Base-by-base conservation (phyloP, 2,113 vertebrate species). In the Colinus virginianus region DNA sequence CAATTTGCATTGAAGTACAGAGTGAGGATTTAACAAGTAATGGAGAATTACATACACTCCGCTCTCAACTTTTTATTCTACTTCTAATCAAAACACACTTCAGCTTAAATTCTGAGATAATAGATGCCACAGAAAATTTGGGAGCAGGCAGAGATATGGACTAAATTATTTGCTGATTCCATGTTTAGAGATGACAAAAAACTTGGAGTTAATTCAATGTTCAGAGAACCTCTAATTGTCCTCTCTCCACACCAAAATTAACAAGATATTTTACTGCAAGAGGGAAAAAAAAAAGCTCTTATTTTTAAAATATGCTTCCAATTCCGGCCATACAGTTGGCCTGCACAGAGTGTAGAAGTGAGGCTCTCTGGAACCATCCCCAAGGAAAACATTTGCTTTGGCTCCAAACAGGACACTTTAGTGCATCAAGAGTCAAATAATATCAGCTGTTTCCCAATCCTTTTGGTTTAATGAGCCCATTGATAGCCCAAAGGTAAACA, bases 301-400 rank as follows among this genome's bases (percentile, higher is more conserved):
- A 7, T 21, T 85, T 81, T 87, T 51, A 59, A 89, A 94, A 78
- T 30, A 55, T 40, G 75, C 74, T 87, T 94, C 81, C 91, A 89
- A 92, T 89, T 89, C 68, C 56, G 82, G 81, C 71, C 56, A 36
- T 46, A 15, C 8, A 32, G 42, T 56, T 90, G 70, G 70, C 68
- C 70, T 82, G 45, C 34, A 49, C 53, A 66, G 71, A 82, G 74
- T 1, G 55, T 64, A 92, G 80, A 22, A 82, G 83, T n/a, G 28
- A 90, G 49, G 59, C 42, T 70, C 59, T 16, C 89, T 95, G 96
- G 93, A 96, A 85, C 17, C 2, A 62, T 90, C 94, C 95, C 94
- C 64, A 92, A 85, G 89, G 94, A 90, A 90, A 96, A 92, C 89
- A 94, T 93, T 93, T 96, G 89, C 89, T 96, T 95, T 96, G 95